A percentile compares a stretch with the other conserved stretches of the same genome.
Evolutionary conservation across 2,888 invertebrate genomes (phyloP).

Genomic region (Phengaris arion): DNA sequence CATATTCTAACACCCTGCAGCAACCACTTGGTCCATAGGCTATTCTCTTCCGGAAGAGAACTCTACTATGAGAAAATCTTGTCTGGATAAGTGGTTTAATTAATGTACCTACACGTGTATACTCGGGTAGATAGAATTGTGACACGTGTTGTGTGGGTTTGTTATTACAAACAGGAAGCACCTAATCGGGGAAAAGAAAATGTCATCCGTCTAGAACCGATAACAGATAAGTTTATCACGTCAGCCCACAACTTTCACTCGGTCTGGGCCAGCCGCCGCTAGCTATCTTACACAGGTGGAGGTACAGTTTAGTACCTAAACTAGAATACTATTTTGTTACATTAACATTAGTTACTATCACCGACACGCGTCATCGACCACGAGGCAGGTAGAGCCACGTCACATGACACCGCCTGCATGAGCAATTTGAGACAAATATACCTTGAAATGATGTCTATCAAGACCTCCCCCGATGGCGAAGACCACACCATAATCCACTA

Average conservation of each 20-base stretch:
- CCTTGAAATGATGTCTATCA: slow-evolving; percentile 75
- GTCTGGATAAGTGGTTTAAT: background rate
- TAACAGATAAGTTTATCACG: background rate
- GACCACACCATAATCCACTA: slow-evolving; percentile 78
- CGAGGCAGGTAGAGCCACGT: slow-evolving; percentile 40
- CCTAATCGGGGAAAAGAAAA: slow-evolving; percentile 3
- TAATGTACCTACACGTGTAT: slow-evolving; percentile 3
- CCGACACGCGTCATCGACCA: slow-evolving; percentile 33
- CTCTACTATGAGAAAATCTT: background rate
- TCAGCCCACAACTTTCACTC: slow-evolving; percentile 1
- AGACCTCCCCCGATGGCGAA: slow-evolving; percentile 71
- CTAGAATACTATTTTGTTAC: background rate
- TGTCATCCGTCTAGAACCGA: background rate
- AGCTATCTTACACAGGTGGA: background rate
- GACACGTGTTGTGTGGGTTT: slow-evolving; percentile 3
- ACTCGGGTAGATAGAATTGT: background rate
- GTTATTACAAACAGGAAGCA: slow-evolving; percentile 15
- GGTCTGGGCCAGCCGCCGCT: background rate
- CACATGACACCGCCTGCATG: slow-evolving; percentile 37
- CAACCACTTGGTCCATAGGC: background rate
- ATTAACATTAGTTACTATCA: background rate
- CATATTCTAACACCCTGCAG: background rate
- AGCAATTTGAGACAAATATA: slow-evolving; percentile 48
- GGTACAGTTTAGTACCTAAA: background rate
- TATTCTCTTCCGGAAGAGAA: background rate